Conservation (phyloP, 2,797 vertebrate genomes). For the Rhinichthys osculus region DNA sequence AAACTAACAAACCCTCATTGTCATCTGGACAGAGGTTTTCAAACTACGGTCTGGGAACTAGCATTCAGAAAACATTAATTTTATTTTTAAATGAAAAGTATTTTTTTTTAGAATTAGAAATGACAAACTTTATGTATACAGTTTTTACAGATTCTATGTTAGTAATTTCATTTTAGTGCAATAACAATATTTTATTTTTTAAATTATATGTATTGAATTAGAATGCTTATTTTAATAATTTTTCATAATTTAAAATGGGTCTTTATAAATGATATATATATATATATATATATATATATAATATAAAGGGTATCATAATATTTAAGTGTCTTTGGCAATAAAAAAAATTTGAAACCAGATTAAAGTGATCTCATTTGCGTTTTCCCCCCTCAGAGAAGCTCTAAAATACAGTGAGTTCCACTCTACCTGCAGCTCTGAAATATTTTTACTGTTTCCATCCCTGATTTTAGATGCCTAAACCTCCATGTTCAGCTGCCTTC, state of each 20-base stretch:
- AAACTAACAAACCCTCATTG: neutral
- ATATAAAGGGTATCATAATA: neutral
- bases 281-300: too few species aligned
- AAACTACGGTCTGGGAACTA: neutral
- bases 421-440: neutral
- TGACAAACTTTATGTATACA: too few species aligned
- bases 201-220: neutral
- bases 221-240: neutral
- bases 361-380: neutral
- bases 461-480: neutral
- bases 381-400: neutral
- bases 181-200: neutral
- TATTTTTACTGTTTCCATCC: neutral
- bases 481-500: conserved; percentile 21
- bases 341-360: neutral
- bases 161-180: neutral
- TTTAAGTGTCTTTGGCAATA: neutral
- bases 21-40: neutral
- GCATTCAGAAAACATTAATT: neutral
- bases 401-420: neutral
- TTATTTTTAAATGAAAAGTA: neutral
- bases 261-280: neutral
- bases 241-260: neutral
- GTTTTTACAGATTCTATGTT: neutral
- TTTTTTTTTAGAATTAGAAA: neutral